phyloP scores from a whole-genome alignment of 2,113 vertebrate genomes.

The Myiozetetes cayanensis region DNA sequence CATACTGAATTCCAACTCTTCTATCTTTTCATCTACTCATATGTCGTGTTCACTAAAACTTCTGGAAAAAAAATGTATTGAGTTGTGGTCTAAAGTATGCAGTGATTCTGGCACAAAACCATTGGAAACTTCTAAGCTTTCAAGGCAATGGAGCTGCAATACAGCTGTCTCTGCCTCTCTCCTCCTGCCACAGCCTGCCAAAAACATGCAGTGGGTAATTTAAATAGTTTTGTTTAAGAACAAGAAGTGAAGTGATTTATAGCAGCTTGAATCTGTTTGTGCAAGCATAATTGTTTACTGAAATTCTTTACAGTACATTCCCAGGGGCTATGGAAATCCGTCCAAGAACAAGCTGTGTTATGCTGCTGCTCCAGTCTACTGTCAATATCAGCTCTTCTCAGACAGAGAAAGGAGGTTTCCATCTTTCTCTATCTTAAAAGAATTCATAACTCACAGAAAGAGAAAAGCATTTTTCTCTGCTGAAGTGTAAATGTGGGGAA shows the following conservation, averaged over 20 bases:
- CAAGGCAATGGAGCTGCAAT: background rate
- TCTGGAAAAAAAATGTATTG: background rate
- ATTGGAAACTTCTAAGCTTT: background rate
- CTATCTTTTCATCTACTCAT: background rate
- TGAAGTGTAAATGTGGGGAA: background rate
- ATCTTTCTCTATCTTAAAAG: background rate
- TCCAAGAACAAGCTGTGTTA: background rate
- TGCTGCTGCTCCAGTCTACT: background rate
- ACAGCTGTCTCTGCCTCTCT: background rate
- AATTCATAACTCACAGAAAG: background rate
- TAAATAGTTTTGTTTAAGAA: slow-evolving; percentile 5
- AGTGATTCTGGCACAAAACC: background rate
- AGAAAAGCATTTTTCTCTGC: background rate
- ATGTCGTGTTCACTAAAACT: background rate
- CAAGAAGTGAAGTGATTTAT: slow-evolving; percentile 10
- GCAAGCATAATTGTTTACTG: slow-evolving; percentile 27
- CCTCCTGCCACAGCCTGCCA: background rate
- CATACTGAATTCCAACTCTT: background rate
- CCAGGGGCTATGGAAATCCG: slow-evolving; percentile 18
- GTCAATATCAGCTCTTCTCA: background rate
- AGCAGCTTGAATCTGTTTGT: slow-evolving; percentile 41
- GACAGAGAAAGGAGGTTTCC: background rate
- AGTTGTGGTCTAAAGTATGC: background rate
- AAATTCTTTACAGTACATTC: slow-evolving; percentile 17
- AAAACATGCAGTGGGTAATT: background rate